phyloP scores from a whole-genome alignment of 2,888 invertebrate species.

The Tetrapedia diversipes region DNA sequence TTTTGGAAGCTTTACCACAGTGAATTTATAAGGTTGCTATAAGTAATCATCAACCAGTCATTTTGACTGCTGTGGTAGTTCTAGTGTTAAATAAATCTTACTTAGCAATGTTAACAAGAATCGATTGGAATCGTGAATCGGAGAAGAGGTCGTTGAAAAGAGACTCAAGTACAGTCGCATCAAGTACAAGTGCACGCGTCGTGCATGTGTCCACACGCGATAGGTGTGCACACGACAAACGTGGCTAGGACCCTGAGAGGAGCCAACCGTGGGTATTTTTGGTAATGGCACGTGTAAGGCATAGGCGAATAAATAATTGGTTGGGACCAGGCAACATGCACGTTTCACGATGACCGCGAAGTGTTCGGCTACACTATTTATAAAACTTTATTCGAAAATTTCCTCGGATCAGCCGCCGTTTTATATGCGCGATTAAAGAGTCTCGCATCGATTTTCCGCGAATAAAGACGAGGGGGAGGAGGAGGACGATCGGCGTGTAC shows the following conservation, averaged over 20 bases:
- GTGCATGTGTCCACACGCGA: slow-evolving; percentile 29
- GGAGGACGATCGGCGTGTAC: background rate
- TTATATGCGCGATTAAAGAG: slow-evolving; percentile 25
- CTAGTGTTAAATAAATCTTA: too few species aligned
- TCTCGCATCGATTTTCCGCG: slow-evolving; percentile 5
- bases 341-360: slow-evolving; percentile 46
- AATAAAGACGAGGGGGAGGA: background rate
- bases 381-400: slow-evolving; percentile 60
- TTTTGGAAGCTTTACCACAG: too few species aligned
- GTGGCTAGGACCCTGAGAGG: slow-evolving; percentile 53
- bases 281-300: slow-evolving; percentile 73
- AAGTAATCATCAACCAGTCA: too few species aligned
- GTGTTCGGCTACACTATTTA: slow-evolving; percentile 69
- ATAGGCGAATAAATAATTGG: slow-evolving; percentile 75
- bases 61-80: too few species aligned
- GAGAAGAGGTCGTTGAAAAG: background rate
- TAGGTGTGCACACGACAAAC: slow-evolving; percentile 24
- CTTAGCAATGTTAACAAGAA: too few species aligned
- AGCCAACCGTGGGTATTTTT: slow-evolving; percentile 72
- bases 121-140: too few species aligned
- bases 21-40: too few species aligned
- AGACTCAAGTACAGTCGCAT: slow-evolving; percentile 56
- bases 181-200: slow-evolving; percentile 49
- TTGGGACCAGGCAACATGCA: slow-evolving; percentile 54
- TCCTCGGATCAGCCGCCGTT: slow-evolving; percentile 27